Percentiles rank a stretch among this genome's conserved stretches.
These are phyloP conservation scores for Phataginus tricuspis DNA, from an alignment of 2,797 vertebrate species.

Conservation along the genomic window DNA sequence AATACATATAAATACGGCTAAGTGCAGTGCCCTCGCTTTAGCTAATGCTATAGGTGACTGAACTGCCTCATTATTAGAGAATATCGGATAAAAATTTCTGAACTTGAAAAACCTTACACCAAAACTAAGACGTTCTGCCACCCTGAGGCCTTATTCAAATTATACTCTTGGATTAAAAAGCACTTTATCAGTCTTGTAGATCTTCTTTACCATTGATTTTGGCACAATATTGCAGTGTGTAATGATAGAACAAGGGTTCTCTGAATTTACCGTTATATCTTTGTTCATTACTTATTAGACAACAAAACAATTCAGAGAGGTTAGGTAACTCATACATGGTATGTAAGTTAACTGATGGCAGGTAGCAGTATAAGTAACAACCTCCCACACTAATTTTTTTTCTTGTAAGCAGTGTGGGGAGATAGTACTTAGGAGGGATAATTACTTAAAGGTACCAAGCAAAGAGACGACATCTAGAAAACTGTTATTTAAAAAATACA, in stretches of 20 bases:
- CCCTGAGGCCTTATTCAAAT: neutral
- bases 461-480: neutral
- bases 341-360: neutral
- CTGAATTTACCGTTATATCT: neutral
- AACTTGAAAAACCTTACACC: neutral
- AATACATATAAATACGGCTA: conserved; percentile 45
- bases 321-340: neutral
- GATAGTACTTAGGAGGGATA: neutral
- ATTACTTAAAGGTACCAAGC: neutral
- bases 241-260: neutral
- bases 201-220: neutral
- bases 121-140: neutral
- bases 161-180: neutral
- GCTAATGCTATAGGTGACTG: neutral
- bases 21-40: conserved; percentile 19
- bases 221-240: neutral
- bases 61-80: conserved; percentile 10
- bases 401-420: neutral
- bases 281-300: neutral
- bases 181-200: neutral
- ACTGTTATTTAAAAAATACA: neutral
- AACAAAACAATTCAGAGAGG: neutral
- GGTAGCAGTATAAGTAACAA: neutral
- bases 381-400: neutral
- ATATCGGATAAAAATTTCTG: neutral